Percentiles rank a stretch among this genome's conserved stretches.
Evolutionary conservation across 2,113 vertebrate genomes (phyloP).

Genomic region (Rousettus leschenaultii): DNA sequence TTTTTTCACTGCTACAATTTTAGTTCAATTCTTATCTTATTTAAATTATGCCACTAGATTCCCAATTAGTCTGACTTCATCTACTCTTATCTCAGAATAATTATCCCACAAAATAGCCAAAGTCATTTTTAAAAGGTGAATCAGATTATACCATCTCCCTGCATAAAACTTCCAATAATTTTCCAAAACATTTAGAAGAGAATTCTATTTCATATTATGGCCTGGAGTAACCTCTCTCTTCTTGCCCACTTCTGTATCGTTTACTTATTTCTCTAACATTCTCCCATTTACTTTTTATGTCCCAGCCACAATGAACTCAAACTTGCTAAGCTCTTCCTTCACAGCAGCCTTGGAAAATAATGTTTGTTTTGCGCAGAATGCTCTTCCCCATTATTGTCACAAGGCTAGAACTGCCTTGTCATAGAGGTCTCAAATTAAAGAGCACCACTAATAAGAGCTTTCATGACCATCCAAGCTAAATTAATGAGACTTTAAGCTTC

Average conservation of each 20-base stretch:
- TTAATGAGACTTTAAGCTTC: background rate
- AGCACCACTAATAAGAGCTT: background rate
- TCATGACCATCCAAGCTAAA: background rate
- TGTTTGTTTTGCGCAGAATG: background rate
- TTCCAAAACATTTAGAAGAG: background rate
- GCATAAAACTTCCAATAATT: background rate
- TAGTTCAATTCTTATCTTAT: background rate
- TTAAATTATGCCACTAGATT: background rate
- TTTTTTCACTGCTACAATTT: background rate
- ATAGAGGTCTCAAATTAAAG: background rate
- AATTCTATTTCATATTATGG: background rate
- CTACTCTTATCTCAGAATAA: background rate
- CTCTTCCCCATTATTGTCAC: background rate
- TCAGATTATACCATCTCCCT: background rate
- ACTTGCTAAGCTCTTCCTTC: background rate
- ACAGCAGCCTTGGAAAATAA: background rate
- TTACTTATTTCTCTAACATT: background rate
- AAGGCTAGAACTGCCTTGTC: background rate
- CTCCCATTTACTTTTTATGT: background rate
- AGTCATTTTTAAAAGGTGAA: background rate
- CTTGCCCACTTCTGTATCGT: background rate
- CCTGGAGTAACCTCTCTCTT: background rate
- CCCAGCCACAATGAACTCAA: background rate
- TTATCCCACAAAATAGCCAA: background rate
- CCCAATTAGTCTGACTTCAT: background rate